Conservation (phyloP, 2,797 vertebrate species). For the Champsocephalus gunnari region DNA sequence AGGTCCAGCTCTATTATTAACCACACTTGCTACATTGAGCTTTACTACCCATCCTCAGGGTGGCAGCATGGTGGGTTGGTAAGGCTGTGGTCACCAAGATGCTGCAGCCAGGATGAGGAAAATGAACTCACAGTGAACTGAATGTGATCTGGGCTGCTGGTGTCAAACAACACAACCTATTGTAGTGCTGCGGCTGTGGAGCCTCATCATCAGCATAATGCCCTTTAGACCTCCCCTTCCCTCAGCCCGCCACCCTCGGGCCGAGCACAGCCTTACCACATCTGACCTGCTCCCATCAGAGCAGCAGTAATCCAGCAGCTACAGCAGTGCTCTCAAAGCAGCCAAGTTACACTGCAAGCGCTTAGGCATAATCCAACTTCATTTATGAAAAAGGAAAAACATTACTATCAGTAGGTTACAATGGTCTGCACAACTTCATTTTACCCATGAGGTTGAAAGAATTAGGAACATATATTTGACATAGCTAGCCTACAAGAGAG, state of each 20-base stretch:
- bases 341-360: background rate
- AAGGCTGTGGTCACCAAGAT: slow-evolving; percentile 65
- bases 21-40: background rate
- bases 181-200: slow-evolving; percentile 65
- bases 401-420: background rate
- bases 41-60: slow-evolving; percentile 2
- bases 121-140: slow-evolving; percentile 78
- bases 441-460: background rate
- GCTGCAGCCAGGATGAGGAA: slow-evolving; percentile 65
- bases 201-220: slow-evolving; percentile 78
- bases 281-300: slow-evolving; percentile 21
- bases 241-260: slow-evolving; percentile 39
- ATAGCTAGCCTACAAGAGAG: background rate
- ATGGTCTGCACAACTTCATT: background rate
- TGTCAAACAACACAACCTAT: slow-evolving; percentile 79
- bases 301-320: slow-evolving; percentile 13
- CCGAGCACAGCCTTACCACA: slow-evolving; percentile 41
- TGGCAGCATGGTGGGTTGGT: slow-evolving; percentile 14
- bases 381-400: background rate
- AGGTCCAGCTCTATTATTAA: background rate
- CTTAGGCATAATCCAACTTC: background rate
- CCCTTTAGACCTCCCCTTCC: slow-evolving; percentile 65
- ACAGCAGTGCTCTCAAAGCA: slow-evolving; percentile 6
- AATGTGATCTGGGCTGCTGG: slow-evolving; percentile 76
- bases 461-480: background rate